Conservation (phyloP, 2,888 invertebrate species). For the Toxonevra muliebris region DNA sequence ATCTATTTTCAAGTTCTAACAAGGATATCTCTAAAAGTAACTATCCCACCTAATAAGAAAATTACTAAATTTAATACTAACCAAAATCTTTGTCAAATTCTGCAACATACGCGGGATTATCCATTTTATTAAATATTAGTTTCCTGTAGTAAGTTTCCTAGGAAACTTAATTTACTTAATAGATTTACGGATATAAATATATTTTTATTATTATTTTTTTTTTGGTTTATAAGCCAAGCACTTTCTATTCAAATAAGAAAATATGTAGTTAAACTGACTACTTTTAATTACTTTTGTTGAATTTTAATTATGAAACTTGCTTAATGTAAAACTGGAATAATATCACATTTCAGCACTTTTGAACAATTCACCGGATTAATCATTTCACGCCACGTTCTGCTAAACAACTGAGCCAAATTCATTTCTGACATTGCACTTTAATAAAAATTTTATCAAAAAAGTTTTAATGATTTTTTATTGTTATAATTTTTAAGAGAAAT, state of each 20-base stretch:
- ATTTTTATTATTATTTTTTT: too few relatives aligned
- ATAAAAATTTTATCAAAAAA: neutral
- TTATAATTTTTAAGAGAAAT: too few relatives aligned
- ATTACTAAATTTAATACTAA: constrained; percentile 33
- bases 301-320: neutral
- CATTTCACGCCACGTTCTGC: neutral
- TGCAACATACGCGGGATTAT: constrained; percentile 52
- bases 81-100: constrained; percentile 48
- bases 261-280: neutral
- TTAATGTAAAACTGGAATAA: constrained; percentile 1
- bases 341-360: constrained; percentile 25
- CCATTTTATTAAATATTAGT: constrained; percentile 43
- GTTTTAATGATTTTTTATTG: too few relatives aligned
- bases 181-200: too few relatives aligned
- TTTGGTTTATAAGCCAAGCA: neutral
- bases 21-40: too few relatives aligned
- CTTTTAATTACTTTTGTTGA: neutral
- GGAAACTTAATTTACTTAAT: neutral
- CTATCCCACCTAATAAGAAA: too few relatives aligned
- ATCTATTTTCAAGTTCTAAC: too few relatives aligned
- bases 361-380: constrained; percentile 4
- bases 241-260: neutral
- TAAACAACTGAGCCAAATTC: constrained; percentile 11
- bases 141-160: neutral
- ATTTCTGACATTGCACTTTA: constrained; percentile 23